Percentiles rank a stretch among this genome's conserved stretches.
Conservation (phyloP, 2,888 invertebrate genomes). For the Timandra comae region DNA sequence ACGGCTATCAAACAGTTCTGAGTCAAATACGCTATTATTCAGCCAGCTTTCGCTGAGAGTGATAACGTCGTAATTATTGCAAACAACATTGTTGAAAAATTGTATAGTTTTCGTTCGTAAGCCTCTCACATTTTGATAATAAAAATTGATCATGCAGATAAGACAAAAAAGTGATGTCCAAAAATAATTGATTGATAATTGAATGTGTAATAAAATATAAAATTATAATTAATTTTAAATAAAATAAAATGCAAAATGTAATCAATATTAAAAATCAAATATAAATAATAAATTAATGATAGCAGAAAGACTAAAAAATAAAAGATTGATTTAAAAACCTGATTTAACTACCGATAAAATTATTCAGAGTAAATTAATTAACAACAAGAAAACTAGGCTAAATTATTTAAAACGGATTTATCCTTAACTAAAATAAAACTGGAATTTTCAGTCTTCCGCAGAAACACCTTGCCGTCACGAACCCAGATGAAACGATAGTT, state of each 20-base stretch:
- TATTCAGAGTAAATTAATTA: too few relatives aligned
- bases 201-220: too few relatives aligned
- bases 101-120: conserved; percentile 14
- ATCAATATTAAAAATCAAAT: too few relatives aligned
- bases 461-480: not conserved
- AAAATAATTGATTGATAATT: too few relatives aligned
- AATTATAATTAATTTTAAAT: too few relatives aligned
- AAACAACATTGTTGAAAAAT: conserved; percentile 11
- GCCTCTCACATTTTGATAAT: conserved; percentile 18
- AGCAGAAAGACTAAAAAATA: too few relatives aligned
- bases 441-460: not conserved
- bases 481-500: not conserved
- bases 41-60: conserved; percentile 15
- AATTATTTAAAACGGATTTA: not conserved
- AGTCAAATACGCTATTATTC: conserved; percentile 6
- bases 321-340: too few relatives aligned
- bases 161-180: not conserved
- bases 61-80: conserved; percentile 16
- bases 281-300: too few relatives aligned
- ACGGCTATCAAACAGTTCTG: conserved; percentile 16
- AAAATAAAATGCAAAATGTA: too few relatives aligned
- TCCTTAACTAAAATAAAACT: not conserved
- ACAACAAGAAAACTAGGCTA: too few relatives aligned
- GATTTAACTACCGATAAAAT: too few relatives aligned
- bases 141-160: conserved; percentile 4